Evolutionary conservation across 2,888 invertebrate genomes (phyloP).

Genomic region (Acleris sparsana): DNA sequence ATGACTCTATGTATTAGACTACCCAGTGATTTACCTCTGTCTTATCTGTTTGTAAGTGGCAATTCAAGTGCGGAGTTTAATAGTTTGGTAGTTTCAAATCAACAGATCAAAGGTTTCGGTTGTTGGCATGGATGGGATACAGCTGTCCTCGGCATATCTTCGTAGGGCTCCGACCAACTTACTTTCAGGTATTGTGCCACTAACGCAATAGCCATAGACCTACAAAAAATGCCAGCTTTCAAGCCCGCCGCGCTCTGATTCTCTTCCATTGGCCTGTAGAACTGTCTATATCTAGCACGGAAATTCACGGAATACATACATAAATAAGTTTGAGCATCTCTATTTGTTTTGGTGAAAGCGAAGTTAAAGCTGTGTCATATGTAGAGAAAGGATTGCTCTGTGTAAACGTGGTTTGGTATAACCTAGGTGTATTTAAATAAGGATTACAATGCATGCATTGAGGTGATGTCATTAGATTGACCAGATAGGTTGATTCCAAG

Average conservation of each 20-base stretch:
- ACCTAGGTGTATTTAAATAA: constrained; percentile 9
- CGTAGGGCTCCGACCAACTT: too few relatives aligned
- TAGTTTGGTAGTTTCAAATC: too few relatives aligned
- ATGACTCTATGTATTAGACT: too few relatives aligned
- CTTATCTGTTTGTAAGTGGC: too few relatives aligned
- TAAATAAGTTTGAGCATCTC: constrained; percentile 6
- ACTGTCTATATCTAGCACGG: constrained; percentile 15
- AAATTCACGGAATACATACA: too few relatives aligned
- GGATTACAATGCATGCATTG: constrained; percentile 2
- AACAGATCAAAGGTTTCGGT: too few relatives aligned
- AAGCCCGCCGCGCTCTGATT: constrained; percentile 31
- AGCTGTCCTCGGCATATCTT: too few relatives aligned
- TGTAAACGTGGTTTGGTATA: too few relatives aligned
- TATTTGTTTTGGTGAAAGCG: constrained; percentile 26
- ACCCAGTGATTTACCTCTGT: too few relatives aligned
- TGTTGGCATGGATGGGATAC: too few relatives aligned
- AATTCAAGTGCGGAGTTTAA: too few relatives aligned
- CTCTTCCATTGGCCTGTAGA: constrained; percentile 18
- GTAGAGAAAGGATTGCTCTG: constrained; percentile 3
- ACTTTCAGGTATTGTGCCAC: not conserved
- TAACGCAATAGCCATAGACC: constrained; percentile 21
- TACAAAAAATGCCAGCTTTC: constrained; percentile 17
- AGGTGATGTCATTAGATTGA: constrained; percentile 8
- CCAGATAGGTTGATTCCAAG: not conserved
- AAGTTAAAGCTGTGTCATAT: constrained; percentile 5